Conservation (phyloP, 2,113 vertebrate genomes). For the Potamarius usumacintae region DNA sequence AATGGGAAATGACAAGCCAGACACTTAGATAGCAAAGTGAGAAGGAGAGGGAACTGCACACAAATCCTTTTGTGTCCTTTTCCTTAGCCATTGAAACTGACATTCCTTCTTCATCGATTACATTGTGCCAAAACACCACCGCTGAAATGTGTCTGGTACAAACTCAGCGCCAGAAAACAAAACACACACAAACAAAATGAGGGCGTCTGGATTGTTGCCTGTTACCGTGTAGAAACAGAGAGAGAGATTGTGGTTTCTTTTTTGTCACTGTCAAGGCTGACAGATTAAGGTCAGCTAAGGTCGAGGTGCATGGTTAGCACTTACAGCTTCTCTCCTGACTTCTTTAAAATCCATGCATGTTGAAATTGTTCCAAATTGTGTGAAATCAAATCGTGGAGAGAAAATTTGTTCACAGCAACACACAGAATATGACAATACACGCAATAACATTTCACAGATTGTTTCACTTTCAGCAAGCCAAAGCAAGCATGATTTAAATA, state of each 20-base stretch:
- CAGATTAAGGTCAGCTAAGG: neutral
- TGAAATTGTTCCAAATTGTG: neutral
- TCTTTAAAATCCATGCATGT: neutral
- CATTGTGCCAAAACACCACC: neutral
- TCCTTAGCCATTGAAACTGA: neutral
- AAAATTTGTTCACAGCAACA: neutral
- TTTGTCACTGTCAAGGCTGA: too few species aligned
- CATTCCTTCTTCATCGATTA: conserved; percentile 2
- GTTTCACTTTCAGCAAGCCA: neutral
- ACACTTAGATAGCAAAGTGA: neutral
- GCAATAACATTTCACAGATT: neutral
- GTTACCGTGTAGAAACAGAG: neutral
- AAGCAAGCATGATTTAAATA: neutral
- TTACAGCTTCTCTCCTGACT: neutral
- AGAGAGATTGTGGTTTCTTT: neutral
- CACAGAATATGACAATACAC: neutral
- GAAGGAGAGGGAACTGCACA: neutral
- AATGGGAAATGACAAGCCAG: neutral
- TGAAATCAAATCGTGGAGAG: neutral
- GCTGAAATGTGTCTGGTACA: conserved; percentile 20
- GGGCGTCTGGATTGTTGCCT: neutral
- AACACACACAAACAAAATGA: neutral
- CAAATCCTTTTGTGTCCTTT: conserved; percentile 15
- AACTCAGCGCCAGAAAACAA: neutral
- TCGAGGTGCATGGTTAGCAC: neutral